Conservation (phyloP, 2,797 vertebrate genomes). For the Lithobates pipiens region DNA sequence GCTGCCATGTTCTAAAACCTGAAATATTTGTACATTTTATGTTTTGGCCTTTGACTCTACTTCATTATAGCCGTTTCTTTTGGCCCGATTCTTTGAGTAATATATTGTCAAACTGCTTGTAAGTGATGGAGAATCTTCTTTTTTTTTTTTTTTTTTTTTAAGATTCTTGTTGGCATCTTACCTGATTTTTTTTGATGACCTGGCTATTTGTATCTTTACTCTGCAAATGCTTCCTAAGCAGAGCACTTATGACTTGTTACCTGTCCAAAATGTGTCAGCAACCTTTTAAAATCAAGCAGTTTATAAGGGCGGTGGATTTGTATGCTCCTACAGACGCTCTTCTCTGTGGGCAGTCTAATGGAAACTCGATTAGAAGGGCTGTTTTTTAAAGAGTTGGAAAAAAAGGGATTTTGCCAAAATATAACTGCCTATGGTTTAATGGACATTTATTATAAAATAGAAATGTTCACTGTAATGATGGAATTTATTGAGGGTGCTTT, state of each 20-base stretch:
- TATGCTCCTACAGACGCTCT: background rate
- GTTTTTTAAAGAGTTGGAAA: background rate
- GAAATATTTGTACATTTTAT: background rate
- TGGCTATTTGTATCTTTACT: background rate
- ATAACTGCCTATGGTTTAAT: background rate
- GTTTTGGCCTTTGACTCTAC: background rate
- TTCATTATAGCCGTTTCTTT: background rate
- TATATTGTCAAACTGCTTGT: background rate
- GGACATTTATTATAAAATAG: background rate
- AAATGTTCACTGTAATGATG: too few species aligned
- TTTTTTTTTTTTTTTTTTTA: too few species aligned
- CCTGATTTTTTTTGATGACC: background rate
- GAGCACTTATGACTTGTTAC: constrained; percentile 46
- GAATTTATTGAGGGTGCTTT: background rate
- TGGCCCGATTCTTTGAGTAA: background rate
- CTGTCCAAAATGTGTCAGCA: constrained; percentile 51
- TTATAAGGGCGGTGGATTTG: constrained; percentile 25
- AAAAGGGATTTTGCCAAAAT: background rate
- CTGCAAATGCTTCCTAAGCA: constrained; percentile 29
- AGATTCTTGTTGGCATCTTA: background rate
- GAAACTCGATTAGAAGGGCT: constrained; percentile 25
- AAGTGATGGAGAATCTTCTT: background rate
- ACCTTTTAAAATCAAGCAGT: constrained; percentile 11
- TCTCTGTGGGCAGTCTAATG: constrained; percentile 15
- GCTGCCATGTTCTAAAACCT: background rate